These are phyloP conservation scores for Nomada ferruginata DNA, from an alignment of 2,888 invertebrate species.

Conservation along the genomic window DNA sequence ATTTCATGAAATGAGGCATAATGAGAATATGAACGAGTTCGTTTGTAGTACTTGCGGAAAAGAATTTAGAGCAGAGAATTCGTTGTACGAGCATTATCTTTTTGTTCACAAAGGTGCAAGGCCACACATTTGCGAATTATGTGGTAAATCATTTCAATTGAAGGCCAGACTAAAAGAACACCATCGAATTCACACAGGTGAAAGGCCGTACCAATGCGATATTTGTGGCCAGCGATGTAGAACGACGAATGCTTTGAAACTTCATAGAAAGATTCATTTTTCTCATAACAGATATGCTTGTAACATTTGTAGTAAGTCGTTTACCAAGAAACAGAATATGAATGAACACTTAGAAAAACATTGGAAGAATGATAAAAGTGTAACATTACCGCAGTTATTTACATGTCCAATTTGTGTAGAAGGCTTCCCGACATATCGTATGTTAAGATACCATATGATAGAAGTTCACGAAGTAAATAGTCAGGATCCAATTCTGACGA, in stretches of 20 bases:
- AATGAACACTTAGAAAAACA: constrained; percentile 74
- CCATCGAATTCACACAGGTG: constrained; percentile 70
- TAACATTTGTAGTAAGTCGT: constrained; percentile 68
- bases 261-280: constrained; percentile 69
- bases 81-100: constrained; percentile 73
- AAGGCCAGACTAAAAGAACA: constrained; percentile 70
- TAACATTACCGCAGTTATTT: constrained; percentile 61
- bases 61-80: constrained; percentile 70
- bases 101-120: constrained; percentile 73
- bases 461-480: constrained; percentile 62
- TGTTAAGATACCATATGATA: constrained; percentile 68
- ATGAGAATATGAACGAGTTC: constrained; percentile 71
- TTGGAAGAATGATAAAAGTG: constrained; percentile 68
- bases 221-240: constrained; percentile 65
- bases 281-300: constrained; percentile 63
- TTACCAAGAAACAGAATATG: constrained; percentile 72
- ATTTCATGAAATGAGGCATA: constrained; percentile 73
- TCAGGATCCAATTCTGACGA: constrained; percentile 66
- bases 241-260: constrained; percentile 67
- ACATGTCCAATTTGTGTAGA: constrained; percentile 65
- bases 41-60: constrained; percentile 70
- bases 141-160: constrained; percentile 72
- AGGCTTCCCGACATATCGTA: constrained; percentile 68
- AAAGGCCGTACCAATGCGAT: constrained; percentile 70
- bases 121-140: constrained; percentile 71